Conservation (phyloP, 2,113 vertebrate species). For the Neoarius graeffei region DNA sequence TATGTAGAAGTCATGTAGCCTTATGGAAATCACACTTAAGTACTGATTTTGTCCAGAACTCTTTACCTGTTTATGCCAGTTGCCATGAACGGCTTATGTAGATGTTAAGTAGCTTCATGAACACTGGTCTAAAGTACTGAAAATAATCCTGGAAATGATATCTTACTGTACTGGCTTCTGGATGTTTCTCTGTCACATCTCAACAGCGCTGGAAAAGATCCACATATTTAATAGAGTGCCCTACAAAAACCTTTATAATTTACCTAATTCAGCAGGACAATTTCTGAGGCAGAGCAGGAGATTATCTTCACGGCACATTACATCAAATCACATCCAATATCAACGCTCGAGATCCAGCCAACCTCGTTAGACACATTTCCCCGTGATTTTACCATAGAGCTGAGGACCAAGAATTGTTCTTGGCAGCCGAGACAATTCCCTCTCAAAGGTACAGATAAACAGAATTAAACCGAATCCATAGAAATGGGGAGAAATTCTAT, state of each 20-base stretch:
- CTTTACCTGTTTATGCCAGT: neutral
- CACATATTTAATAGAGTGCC: neutral
- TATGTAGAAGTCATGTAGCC: neutral
- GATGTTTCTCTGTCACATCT: neutral
- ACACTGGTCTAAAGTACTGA: neutral
- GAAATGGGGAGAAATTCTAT: slow-evolving; percentile 58
- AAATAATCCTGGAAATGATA: neutral
- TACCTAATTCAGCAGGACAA: neutral
- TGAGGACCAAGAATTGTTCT: slow-evolving; percentile 52
- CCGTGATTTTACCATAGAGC: slow-evolving; percentile 26
- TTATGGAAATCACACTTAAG: neutral
- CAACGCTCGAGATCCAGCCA: neutral
- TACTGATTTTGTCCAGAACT: neutral
- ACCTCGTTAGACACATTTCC: slow-evolving; percentile 23
- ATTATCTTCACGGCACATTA: slow-evolving; percentile 21
- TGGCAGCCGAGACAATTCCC: slow-evolving; percentile 48
- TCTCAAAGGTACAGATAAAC: slow-evolving; percentile 63
- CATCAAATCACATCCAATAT: slow-evolving; percentile 27
- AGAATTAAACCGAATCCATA: slow-evolving; percentile 59
- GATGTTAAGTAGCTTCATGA: neutral
- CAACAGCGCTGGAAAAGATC: neutral
- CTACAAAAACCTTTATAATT: neutral
- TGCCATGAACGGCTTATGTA: neutral
- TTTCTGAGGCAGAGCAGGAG: slow-evolving; percentile 6
- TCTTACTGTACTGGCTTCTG: neutral